Conservation (phyloP, 2,113 vertebrate genomes). For the Osmerus eperlanus region DNA sequence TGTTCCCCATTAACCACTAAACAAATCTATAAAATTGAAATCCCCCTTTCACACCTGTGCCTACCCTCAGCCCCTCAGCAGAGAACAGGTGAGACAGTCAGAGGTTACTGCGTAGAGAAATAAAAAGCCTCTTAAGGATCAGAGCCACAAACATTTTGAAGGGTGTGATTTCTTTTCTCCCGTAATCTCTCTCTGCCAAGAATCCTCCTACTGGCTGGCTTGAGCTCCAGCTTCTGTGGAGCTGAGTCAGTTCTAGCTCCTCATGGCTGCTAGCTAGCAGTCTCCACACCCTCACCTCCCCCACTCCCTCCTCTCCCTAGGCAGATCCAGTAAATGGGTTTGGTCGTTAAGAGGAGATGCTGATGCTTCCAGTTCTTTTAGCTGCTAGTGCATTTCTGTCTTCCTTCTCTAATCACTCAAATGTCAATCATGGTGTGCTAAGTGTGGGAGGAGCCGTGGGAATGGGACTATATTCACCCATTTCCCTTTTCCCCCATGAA, state of each 20-base stretch:
- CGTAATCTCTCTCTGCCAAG: neutral
- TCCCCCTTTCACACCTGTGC: neutral
- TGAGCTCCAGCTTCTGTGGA: neutral
- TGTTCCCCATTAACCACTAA: neutral
- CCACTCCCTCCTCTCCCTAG: too few species aligned
- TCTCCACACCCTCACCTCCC: neutral
- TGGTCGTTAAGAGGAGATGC: constrained; percentile 50
- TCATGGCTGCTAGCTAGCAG: constrained; percentile 17
- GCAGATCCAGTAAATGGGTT: constrained; percentile 15
- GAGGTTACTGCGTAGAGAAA: neutral
- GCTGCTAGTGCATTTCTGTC: constrained; percentile 51
- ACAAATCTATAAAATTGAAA: neutral
- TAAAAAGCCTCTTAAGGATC: constrained; percentile 4
- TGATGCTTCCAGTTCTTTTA: constrained; percentile 52
- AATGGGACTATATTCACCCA: neutral
- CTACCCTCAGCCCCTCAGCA: neutral
- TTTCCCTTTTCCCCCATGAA: neutral
- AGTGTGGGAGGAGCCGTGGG: constrained; percentile 37
- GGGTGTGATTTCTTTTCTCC: neutral
- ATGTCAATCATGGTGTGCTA: constrained; percentile 54
- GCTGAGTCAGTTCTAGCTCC: constrained; percentile 48
- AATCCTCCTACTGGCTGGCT: neutral
- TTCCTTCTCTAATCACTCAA: constrained; percentile 50
- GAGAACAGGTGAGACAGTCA: too few species aligned
- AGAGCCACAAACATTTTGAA: neutral